Conservation (phyloP, 2,888 invertebrate genomes). For the Vannuccia rotundouncinata region DNA sequence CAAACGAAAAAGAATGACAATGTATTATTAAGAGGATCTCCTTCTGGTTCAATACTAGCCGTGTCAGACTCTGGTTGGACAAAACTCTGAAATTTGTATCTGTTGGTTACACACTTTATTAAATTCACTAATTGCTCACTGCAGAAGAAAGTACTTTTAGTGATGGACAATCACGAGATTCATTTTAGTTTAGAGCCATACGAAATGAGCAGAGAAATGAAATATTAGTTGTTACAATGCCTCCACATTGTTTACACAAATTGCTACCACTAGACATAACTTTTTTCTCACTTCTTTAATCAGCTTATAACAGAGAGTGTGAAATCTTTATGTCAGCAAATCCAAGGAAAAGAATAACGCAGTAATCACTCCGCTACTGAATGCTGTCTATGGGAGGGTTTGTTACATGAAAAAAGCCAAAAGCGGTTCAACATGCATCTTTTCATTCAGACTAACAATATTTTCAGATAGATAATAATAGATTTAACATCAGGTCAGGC, state of each 20-base stretch:
- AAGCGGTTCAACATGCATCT: background rate
- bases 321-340: background rate
- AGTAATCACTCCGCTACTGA: background rate
- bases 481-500: background rate
- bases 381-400: background rate
- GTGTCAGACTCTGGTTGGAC: background rate
- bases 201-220: background rate
- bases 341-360: background rate
- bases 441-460: background rate
- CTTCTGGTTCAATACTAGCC: background rate
- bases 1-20: background rate
- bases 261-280: background rate
- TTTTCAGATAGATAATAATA: background rate
- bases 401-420: background rate
- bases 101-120: background rate
- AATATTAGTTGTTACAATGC: background rate
- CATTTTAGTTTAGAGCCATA: background rate
- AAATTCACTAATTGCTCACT: background rate
- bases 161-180: background rate
- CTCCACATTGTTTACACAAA: background rate
- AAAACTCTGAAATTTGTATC: no score
- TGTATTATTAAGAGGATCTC: background rate
- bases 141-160: background rate
- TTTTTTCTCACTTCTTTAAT: background rate
- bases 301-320: background rate